Conservation (phyloP, 2,113 vertebrate genomes). For the Thalassarche chlororhynchos region DNA sequence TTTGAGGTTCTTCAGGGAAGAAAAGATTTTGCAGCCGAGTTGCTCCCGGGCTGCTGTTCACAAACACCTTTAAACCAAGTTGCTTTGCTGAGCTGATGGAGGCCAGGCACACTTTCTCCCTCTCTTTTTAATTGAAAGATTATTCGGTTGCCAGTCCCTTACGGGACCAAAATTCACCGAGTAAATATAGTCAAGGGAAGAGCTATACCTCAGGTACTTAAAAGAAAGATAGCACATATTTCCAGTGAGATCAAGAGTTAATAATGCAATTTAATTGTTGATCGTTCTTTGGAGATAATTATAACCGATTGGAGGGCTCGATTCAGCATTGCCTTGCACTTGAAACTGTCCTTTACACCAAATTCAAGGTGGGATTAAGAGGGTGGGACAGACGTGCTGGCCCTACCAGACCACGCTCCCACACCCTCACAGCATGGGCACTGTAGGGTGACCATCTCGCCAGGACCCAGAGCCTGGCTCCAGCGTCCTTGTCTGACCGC, state of each 20-base stretch:
- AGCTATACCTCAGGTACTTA: conserved; percentile 9
- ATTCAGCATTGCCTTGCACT: background rate
- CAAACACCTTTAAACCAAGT: conserved; percentile 62
- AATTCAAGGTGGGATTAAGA: background rate
- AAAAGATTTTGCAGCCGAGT: conserved; percentile 47
- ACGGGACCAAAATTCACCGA: background rate
- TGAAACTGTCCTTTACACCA: background rate
- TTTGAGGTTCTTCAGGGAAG: conserved; percentile 74
- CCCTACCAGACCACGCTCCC: accelerated
- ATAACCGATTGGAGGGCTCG: background rate
- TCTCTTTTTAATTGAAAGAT: conserved; percentile 43
- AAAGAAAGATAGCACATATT: background rate
- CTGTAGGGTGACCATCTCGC: accelerated
- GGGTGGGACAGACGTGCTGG: background rate
- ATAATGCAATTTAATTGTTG: conserved; percentile 59
- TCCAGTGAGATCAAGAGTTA: conserved; percentile 49
- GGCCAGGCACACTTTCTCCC: background rate
- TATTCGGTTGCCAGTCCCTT: background rate
- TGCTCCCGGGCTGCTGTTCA: conserved; percentile 16
- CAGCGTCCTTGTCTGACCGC: background rate
- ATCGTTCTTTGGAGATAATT: conserved; percentile 32
- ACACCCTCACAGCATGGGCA: background rate
- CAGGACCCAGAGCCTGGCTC: background rate
- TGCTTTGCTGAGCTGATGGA: background rate
- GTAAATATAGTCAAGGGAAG: conserved; percentile 53